Evolutionary conservation across 2,888 invertebrate species (phyloP).

Genomic region (Osmoderma eremita): DNA sequence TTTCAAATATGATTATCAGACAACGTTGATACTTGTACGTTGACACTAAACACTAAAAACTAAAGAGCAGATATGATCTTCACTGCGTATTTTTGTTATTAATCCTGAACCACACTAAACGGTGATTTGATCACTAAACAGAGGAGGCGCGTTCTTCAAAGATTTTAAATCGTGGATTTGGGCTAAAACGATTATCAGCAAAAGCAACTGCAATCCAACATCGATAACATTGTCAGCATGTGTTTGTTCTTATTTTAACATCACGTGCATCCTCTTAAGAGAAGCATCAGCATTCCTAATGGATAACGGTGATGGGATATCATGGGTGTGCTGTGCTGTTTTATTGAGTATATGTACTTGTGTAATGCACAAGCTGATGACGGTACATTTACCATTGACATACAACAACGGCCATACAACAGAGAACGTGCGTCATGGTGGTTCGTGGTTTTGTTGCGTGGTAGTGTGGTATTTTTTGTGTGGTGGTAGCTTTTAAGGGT

Average conservation of each 20-base stretch:
- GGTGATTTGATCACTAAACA: no score
- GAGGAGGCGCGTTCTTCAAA: no score
- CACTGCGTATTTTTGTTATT: no score
- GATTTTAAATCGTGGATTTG: no score
- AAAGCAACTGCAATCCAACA: not conserved
- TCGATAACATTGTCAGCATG: not conserved
- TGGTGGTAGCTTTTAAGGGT: constrained; percentile 37
- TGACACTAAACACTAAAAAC: no score
- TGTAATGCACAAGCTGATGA: not conserved
- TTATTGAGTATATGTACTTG: constrained; percentile 2
- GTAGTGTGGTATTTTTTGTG: constrained; percentile 43
- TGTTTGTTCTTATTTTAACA: not conserved
- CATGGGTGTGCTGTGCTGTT: not conserved
- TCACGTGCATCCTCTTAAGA: not conserved
- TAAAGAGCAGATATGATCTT: no score
- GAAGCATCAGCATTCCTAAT: not conserved
- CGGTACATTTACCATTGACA: constrained; percentile 8
- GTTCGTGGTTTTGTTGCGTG: constrained; percentile 21
- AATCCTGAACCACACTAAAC: no score
- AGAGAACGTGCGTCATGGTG: constrained; percentile 16
- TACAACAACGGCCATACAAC: constrained; percentile 13
- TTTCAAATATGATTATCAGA: no score
- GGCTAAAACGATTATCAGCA: not conserved
- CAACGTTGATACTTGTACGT: no score
- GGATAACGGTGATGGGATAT: not conserved